phyloP scores from a whole-genome alignment of 2,888 invertebrate genomes.

The Erebia aethiops region DNA sequence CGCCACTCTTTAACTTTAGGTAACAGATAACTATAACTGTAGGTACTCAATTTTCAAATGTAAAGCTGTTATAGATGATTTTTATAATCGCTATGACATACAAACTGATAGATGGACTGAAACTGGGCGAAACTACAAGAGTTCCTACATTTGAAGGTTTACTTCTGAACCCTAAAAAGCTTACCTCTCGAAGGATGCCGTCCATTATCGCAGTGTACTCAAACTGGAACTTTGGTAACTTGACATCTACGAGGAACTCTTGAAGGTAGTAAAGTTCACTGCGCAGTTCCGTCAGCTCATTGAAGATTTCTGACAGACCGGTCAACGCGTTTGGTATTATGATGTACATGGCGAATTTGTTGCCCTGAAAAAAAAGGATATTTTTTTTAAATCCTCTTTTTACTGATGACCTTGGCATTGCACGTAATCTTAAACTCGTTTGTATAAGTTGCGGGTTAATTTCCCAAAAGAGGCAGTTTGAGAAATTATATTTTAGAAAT shows the following conservation, averaged over 20 bases:
- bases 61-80: too few relatives aligned
- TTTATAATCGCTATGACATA: too few relatives aligned
- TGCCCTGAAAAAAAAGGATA: slow-evolving; percentile 78
- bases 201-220: slow-evolving; percentile 86
- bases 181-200: slow-evolving; percentile 84
- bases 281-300: slow-evolving; percentile 82
- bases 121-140: neutral
- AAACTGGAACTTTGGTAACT: slow-evolving; percentile 89
- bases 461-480: too few relatives aligned
- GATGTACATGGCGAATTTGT: slow-evolving; percentile 88
- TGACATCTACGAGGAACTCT: slow-evolving; percentile 83
- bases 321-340: slow-evolving; percentile 86
- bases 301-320: slow-evolving; percentile 84
- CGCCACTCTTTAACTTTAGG: too few relatives aligned
- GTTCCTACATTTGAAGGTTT: too few relatives aligned
- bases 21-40: too few relatives aligned
- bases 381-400: too few relatives aligned
- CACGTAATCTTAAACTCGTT: too few relatives aligned
- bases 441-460: too few relatives aligned
- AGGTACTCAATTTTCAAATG: too few relatives aligned
- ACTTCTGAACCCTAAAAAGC: slow-evolving; percentile 19
- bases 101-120: neutral
- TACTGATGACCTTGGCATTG: too few relatives aligned
- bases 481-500: too few relatives aligned
- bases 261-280: slow-evolving; percentile 83